phyloP scores from a whole-genome alignment of 2,888 invertebrate species.

The Rhogogaster chlorosoma region DNA sequence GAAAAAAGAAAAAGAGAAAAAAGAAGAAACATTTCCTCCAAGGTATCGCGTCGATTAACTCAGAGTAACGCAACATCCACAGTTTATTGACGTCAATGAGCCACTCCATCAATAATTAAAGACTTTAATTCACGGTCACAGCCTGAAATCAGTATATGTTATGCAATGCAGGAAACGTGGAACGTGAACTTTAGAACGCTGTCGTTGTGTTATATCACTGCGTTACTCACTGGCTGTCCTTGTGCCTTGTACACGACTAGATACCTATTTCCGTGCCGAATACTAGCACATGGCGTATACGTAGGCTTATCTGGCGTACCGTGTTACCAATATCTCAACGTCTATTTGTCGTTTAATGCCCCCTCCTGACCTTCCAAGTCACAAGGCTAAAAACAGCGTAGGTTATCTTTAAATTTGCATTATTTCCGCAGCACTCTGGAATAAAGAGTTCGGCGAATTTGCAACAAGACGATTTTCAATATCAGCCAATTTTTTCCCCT shows the following conservation, averaged over 20 bases:
- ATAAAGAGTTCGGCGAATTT: background rate
- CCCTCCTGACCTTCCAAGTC: background rate
- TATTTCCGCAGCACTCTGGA: background rate
- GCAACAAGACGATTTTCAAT: background rate
- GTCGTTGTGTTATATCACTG: background rate
- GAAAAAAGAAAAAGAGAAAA: no score
- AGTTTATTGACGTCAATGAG: background rate
- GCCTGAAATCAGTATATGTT: background rate
- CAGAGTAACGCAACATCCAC: background rate
- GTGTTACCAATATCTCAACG: constrained; percentile 3
- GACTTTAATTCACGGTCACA: constrained; percentile 7
- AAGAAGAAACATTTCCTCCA: no score
- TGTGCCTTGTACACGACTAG: background rate
- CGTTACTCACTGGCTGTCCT: constrained; percentile 5
- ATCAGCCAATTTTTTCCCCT: background rate
- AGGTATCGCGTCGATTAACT: background rate
- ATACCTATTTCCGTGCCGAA: background rate
- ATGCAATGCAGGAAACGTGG: constrained; percentile 1
- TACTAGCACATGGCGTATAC: background rate
- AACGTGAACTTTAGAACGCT: background rate
- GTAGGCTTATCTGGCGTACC: background rate
- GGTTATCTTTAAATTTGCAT: background rate
- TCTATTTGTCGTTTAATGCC: constrained; percentile 28
- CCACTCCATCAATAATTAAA: background rate
- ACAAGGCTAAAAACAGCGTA: background rate